Percentiles rank a stretch among this genome's conserved stretches.
Conservation (phyloP, 1,140 invertebrate genomes). For the Philaenus spumarius region DNA sequence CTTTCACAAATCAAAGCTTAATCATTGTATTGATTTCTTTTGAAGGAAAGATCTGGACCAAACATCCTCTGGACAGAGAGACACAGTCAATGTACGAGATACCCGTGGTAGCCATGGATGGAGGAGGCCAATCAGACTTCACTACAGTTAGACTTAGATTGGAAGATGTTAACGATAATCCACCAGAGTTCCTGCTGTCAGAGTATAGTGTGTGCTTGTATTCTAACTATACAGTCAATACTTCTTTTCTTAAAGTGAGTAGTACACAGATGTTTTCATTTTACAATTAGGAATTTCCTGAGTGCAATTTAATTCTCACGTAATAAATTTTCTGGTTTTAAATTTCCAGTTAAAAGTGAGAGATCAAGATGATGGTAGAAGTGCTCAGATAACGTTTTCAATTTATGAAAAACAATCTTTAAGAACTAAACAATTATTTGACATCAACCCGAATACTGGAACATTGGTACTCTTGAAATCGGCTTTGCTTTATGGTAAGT, state of each 20-base stretch:
- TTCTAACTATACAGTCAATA: conserved; percentile 51
- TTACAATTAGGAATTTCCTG: too few relatives aligned
- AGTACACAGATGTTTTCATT: too few relatives aligned
- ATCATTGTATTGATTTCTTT: too few relatives aligned
- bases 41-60: conserved; percentile 68
- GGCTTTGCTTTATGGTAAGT: conserved; percentile 46
- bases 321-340: too few relatives aligned
- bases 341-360: conserved; percentile 48
- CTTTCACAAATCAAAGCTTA: too few relatives aligned
- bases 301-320: too few relatives aligned
- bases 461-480: conserved; percentile 55
- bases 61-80: conserved; percentile 73
- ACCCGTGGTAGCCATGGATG: conserved; percentile 75
- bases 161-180: conserved; percentile 81
- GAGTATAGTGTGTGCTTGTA: conserved; percentile 55
- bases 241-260: conserved; percentile 63
- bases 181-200: conserved; percentile 59
- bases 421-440: conserved; percentile 54
- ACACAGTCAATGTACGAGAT: conserved; percentile 63
- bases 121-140: conserved; percentile 73
- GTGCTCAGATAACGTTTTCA: conserved; percentile 61
- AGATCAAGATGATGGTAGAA: conserved; percentile 62
- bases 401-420: conserved; percentile 57
- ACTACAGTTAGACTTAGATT: conserved; percentile 70
- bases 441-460: conserved; percentile 59